These are phyloP conservation scores for Drosophila mimica DNA, from an alignment of 2,888 invertebrate species.

Conservation along the genomic window DNA sequence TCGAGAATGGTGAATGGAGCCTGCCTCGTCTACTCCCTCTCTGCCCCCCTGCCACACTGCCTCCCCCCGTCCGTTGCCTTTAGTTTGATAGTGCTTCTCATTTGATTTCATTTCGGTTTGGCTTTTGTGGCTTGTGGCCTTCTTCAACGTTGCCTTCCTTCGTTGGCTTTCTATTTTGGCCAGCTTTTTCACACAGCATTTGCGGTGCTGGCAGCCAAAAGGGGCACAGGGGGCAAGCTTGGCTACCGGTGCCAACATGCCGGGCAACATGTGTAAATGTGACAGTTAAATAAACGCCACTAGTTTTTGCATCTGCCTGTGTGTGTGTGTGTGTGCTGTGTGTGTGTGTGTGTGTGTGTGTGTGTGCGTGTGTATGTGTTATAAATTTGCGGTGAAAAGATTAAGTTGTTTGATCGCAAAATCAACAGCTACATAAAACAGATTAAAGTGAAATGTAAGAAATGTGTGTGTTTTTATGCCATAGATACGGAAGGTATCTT, in stretches of 20 bases:
- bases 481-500: neutral
- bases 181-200: constrained; percentile 48
- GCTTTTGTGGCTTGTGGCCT: constrained; percentile 67
- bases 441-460: constrained; percentile 72
- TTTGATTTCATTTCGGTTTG: constrained; percentile 73
- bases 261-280: constrained; percentile 70
- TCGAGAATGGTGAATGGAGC: neutral
- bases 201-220: constrained; percentile 23
- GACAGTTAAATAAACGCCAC: constrained; percentile 71
- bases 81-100: constrained; percentile 47
- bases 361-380: constrained; percentile 43
- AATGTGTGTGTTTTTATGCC: neutral
- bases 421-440: constrained; percentile 77
- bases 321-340: constrained; percentile 8
- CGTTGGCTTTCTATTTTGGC: constrained; percentile 26
- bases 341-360: constrained; percentile 41
- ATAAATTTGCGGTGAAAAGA: constrained; percentile 76
- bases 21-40: neutral
- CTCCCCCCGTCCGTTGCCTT: neutral
- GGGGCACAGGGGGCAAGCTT: neutral
- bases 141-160: constrained; percentile 17
- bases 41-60: too few relatives aligned
- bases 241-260: neutral
- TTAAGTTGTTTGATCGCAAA: constrained; percentile 79
- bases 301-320: constrained; percentile 9